Conservation (phyloP, 1,140 invertebrate genomes). For the Augochlora pura region DNA sequence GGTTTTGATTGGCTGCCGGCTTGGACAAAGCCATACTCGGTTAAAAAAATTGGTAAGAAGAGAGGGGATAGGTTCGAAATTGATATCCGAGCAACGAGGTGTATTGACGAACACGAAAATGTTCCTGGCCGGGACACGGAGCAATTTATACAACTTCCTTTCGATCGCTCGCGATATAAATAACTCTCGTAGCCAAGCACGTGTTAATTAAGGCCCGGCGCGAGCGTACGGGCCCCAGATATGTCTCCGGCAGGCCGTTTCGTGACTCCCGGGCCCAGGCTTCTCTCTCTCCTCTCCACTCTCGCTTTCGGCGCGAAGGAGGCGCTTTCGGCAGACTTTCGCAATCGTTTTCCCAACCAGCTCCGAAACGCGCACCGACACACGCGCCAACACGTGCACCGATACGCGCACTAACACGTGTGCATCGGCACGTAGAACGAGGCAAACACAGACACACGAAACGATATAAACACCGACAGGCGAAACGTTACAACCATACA, state of each 20-base stretch:
- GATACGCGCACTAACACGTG: too few relatives aligned
- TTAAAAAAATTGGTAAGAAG: not conserved
- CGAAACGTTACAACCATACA: too few relatives aligned
- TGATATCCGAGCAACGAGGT: not conserved
- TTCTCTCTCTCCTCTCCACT: constrained; percentile 53
- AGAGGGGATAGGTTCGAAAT: not conserved
- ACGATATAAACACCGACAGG: too few relatives aligned
- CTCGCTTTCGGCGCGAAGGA: constrained; percentile 64
- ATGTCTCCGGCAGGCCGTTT: constrained; percentile 32
- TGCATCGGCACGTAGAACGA: too few relatives aligned
- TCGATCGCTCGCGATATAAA: constrained; percentile 32
- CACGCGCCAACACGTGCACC: constrained; percentile 40
- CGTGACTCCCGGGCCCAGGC: constrained; percentile 42
- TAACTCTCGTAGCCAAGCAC: constrained; percentile 40
- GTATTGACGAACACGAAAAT: not conserved
- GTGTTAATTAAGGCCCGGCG: constrained; percentile 48
- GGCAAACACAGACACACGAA: too few relatives aligned
- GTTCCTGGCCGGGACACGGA: not conserved
- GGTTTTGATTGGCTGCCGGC: too few relatives aligned
- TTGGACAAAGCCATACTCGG: too few relatives aligned
- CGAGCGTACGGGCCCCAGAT: constrained; percentile 36
- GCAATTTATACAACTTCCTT: constrained; percentile 34
- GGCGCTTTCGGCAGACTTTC: constrained; percentile 64
- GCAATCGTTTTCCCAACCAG: constrained; percentile 68
- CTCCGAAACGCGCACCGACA: constrained; percentile 48